phyloP scores from a whole-genome alignment of 2,888 invertebrate species.

The Eremobia ochroleuca region DNA sequence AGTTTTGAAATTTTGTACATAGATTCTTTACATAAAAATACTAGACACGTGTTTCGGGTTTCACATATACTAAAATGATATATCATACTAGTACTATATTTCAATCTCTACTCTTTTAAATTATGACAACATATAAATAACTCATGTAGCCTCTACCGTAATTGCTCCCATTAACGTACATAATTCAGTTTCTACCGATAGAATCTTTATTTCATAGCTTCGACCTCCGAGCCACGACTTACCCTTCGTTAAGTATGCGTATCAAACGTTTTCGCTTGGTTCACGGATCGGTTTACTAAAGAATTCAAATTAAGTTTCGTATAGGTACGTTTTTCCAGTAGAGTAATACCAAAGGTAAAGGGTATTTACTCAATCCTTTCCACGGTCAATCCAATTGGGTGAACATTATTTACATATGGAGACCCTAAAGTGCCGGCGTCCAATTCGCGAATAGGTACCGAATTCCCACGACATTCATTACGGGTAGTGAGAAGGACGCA shows the following conservation, averaged over 20 bases:
- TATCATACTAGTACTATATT: too few relatives aligned
- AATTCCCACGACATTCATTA: too few relatives aligned
- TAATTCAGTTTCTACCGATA: conserved; percentile 5
- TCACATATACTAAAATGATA: too few relatives aligned
- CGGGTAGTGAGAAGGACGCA: neutral
- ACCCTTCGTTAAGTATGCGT: conserved; percentile 1
- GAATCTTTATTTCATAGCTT: conserved; percentile 11
- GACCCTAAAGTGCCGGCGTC: neutral
- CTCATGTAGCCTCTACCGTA: too few relatives aligned
- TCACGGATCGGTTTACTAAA: neutral
- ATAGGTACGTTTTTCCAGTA: neutral
- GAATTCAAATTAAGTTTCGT: conserved; percentile 33
- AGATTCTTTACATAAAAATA: too few relatives aligned
- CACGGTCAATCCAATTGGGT: neutral
- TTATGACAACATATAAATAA: neutral
- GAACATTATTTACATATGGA: neutral
- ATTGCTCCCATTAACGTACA: neutral
- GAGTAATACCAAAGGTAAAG: neutral
- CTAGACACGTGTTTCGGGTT: too few relatives aligned
- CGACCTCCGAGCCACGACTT: conserved; percentile 18
- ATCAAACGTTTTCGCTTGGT: conserved; percentile 16
- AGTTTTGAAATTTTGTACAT: too few relatives aligned
- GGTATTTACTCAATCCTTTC: neutral
- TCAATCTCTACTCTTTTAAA: neutral
- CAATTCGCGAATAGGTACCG: neutral